Evolutionary conservation across 2,113 vertebrate species (phyloP), one percentile per base, ranked within the genome.

Genomic region (Sylvia atricapilla): DNA sequence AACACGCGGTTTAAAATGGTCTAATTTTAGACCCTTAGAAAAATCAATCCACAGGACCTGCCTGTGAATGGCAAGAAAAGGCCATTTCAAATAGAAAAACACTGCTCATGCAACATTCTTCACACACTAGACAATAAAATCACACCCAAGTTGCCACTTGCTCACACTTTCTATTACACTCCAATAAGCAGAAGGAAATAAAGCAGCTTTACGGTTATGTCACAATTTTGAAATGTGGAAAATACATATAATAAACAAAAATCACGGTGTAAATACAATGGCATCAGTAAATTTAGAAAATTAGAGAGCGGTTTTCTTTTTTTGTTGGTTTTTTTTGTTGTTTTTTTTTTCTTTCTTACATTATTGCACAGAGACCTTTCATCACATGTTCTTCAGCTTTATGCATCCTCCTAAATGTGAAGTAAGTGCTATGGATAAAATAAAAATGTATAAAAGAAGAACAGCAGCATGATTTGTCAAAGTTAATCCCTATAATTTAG

Each of bases 341-440:
- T 91, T 89, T 90, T 89, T 90, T 91, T 87, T 90, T 88, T 41
- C 91, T 94, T 97, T 93, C 96, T 95, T 93, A 97, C 89, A 96
- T 98, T 99, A 99, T 99, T 99, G 99, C 99, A 99, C 99, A 98
- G 98, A 98, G 97, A 98, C 98, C 97, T 97, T 96, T 98, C 91
- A 97, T 98, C 98, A 98, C 97, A 97, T 96, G 97, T 97, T 98
- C 95, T 97, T 98, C 97, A 97, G 95, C 94, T 96, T 97, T 93
- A 93, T 73, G 91, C 96, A 79, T 98, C 95, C 91, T 94, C 96
- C 96, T 98, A 97, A 96, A 96, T 77, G 95, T 97, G 97, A 97
- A 97, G 41, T 97, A 98, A 98, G 98, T 98, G 98, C 98, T 97
- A 95, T 95, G 96, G 97, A 91, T 94, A 98, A 97, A 95, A 97